phyloP scores from a whole-genome alignment of 1,140 invertebrate species.

The Calephelis nemesis region DNA sequence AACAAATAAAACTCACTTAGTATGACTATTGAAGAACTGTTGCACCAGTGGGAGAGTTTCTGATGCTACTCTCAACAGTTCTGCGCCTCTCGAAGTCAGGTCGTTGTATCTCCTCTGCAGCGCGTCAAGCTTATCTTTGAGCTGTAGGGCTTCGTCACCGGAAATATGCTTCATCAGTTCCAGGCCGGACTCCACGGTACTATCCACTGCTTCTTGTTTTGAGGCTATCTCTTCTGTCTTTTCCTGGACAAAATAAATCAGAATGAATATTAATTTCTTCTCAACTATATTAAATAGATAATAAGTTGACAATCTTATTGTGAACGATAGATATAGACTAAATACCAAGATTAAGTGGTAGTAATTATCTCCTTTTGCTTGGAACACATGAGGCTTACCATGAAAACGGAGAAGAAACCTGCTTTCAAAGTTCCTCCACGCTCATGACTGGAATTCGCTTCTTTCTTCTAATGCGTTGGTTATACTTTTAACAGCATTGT shows the following conservation, averaged over 20 bases:
- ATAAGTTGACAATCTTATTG: too few relatives aligned
- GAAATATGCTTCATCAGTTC: constrained; percentile 97
- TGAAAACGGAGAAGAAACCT: too few relatives aligned
- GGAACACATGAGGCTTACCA: too few relatives aligned
- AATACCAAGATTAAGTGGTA: too few relatives aligned
- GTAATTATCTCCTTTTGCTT: too few relatives aligned
- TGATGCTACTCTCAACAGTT: constrained; percentile 91
- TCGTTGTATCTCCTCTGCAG: constrained; percentile 94
- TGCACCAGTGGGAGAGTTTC: constrained; percentile 95
- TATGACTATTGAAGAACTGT: constrained; percentile 95
- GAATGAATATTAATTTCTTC: constrained; percentile 1
- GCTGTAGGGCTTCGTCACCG: constrained; percentile 93
- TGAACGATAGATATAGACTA: too few relatives aligned
- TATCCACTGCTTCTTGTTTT: constrained; percentile 92
- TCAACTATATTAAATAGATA: neutral
- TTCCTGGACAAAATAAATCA: constrained; percentile 73
- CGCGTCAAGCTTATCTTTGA: constrained; percentile 96
- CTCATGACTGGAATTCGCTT: too few relatives aligned
- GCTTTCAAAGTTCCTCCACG: too few relatives aligned
- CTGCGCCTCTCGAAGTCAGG: constrained; percentile 90
- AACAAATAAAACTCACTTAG: constrained; percentile 55
- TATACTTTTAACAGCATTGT: too few relatives aligned
- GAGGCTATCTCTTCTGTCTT: constrained; percentile 93
- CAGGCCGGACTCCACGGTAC: constrained; percentile 92
- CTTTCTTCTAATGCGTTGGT: too few relatives aligned